Conservation (phyloP, 2,888 invertebrate species). For the Mellilla xanthometata region DNA sequence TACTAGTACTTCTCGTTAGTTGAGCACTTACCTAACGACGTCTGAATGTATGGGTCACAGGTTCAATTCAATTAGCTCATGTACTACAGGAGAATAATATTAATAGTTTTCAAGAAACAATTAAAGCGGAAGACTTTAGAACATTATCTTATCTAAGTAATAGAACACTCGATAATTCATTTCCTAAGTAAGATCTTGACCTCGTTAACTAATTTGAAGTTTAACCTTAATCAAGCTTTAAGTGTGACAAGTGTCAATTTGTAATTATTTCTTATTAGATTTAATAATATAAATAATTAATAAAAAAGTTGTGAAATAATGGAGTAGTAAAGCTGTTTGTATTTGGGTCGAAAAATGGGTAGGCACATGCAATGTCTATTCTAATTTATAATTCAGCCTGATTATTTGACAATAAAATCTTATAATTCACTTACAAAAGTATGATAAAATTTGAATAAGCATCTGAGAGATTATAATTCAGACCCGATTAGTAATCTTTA, state of each 20-base stretch:
- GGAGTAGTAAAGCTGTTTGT: too few species aligned
- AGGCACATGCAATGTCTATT: too few species aligned
- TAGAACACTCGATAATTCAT: slow-evolving; percentile 1
- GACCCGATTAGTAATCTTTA: too few species aligned
- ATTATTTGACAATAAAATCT: too few species aligned
- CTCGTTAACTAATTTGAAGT: slow-evolving; percentile 6
- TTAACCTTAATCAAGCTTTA: slow-evolving; percentile 7
- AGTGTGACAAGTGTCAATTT: background rate
- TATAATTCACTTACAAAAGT: too few species aligned
- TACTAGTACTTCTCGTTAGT: slow-evolving; percentile 19
- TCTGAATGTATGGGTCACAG: slow-evolving; percentile 40
- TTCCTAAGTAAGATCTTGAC: slow-evolving; percentile 2
- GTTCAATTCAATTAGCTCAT: slow-evolving; percentile 43
- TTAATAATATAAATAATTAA: too few species aligned
- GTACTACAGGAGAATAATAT: slow-evolving; percentile 28
- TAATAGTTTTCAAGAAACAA: background rate
- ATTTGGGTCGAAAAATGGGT: too few species aligned
- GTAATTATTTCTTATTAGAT: too few species aligned
- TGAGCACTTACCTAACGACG: slow-evolving; percentile 35
- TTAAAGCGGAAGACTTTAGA: background rate
- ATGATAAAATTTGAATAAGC: too few species aligned
- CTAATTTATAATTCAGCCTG: too few species aligned
- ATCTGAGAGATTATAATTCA: too few species aligned
- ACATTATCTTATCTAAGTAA: background rate
- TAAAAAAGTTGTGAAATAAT: too few species aligned